Evolutionary conservation across 2,797 vertebrate species (phyloP).

Genomic region (Austrolebias charrua): DNA sequence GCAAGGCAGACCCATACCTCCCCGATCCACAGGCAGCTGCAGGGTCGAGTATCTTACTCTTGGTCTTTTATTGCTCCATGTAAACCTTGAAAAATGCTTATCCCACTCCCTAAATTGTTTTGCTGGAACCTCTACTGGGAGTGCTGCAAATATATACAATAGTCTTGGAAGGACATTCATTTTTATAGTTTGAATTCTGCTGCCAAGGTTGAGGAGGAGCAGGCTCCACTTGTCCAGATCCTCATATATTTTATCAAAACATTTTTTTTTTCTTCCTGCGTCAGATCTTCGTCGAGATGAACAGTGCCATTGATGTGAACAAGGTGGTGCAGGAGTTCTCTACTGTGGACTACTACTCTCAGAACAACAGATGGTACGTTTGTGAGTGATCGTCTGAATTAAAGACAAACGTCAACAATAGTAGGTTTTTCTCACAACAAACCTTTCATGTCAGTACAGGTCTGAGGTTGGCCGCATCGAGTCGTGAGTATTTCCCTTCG

Average conservation of each 20-base stretch:
- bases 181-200: no score
- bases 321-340: conserved; percentile 22
- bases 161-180: no score
- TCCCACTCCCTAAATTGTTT: not conserved
- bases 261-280: not conserved
- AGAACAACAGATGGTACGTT: conserved; percentile 13
- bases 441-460: conserved; percentile 3
- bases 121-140: not conserved
- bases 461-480: conserved; percentile 8
- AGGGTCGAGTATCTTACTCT: no score
- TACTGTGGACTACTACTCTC: fast-evolving
- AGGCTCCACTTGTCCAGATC: no score
- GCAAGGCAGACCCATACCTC: no score
- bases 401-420: not conserved
- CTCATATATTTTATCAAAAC: no score
- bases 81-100: conserved; percentile 2
- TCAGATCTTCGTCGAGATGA: conserved; percentile 67
- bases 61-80: no score
- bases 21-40: no score
- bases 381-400: no score
- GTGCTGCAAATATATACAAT: not conserved
- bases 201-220: no score
- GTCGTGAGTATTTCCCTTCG: conserved; percentile 10
- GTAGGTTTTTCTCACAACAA: not conserved
- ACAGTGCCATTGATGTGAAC: conserved; percentile 2